These are phyloP conservation scores for Gnatocerus cornutus DNA, from an alignment of 2,888 invertebrate species.

Conservation along the genomic window DNA sequence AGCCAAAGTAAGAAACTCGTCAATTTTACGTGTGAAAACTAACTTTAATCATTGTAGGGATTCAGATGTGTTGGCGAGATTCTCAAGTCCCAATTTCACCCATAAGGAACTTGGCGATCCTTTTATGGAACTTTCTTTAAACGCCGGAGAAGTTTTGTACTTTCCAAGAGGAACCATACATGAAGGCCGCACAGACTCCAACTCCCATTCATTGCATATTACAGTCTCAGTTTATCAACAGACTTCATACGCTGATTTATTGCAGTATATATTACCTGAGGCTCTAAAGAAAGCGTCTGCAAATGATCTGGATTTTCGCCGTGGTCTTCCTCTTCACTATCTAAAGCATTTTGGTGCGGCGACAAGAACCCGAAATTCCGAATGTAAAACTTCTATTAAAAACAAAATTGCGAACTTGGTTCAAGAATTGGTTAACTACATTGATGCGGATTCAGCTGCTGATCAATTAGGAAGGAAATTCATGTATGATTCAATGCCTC, in stretches of 20 bases:
- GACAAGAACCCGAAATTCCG: constrained; percentile 63
- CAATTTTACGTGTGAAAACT: no score
- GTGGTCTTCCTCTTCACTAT: constrained; percentile 87
- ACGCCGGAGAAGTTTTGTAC: constrained; percentile 93
- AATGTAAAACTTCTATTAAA: no score
- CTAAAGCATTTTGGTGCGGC: constrained; percentile 82
- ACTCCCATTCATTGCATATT: constrained; percentile 93
- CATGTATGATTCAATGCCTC: constrained; percentile 92
- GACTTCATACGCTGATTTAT: constrained; percentile 91
- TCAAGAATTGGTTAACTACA: constrained; percentile 74
- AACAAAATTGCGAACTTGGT: constrained; percentile 69
- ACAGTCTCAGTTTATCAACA: constrained; percentile 95
- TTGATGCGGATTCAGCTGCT: constrained; percentile 84
- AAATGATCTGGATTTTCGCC: constrained; percentile 79
- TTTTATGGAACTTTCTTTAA: constrained; percentile 84
- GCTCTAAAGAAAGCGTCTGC: constrained; percentile 83
- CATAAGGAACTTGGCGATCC: constrained; percentile 85
- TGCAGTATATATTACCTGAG: constrained; percentile 85
- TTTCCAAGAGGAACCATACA: constrained; percentile 93
- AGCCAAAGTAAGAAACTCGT: constrained; percentile 82
- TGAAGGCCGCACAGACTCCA: constrained; percentile 85
- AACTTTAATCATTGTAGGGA: constrained; percentile 51
- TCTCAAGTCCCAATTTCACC: constrained; percentile 86
- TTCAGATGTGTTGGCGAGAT: constrained; percentile 78
- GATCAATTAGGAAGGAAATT: constrained; percentile 91